These are phyloP conservation scores for Drymonia ruficornis DNA, from an alignment of 2,888 invertebrate species.

Conservation along the genomic window DNA sequence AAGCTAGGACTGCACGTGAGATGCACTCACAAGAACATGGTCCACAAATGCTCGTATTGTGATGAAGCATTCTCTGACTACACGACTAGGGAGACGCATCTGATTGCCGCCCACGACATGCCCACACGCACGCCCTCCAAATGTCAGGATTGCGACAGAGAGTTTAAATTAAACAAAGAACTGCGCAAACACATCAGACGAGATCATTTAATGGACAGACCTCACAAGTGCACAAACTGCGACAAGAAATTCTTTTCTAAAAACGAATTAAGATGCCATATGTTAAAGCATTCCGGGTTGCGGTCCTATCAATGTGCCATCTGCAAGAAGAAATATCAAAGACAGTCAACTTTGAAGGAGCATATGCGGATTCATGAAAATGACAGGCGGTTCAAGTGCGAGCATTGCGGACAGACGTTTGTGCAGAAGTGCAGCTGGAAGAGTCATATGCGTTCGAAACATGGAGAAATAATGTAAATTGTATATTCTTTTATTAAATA, in stretches of 20 bases:
- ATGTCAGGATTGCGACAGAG: conserved; percentile 72
- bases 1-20: conserved; percentile 47
- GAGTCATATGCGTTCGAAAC: conserved; percentile 34
- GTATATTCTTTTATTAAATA: no score
- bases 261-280: conserved; percentile 59
- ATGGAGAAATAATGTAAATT: neutral
- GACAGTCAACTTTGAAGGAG: conserved; percentile 40
- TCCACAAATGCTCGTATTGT: conserved; percentile 54
- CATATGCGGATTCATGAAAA: conserved; percentile 50
- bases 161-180: conserved; percentile 71
- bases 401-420: conserved; percentile 43
- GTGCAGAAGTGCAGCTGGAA: conserved; percentile 50
- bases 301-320: conserved; percentile 58
- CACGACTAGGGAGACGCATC: conserved; percentile 60
- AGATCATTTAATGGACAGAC: conserved; percentile 44
- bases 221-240: conserved; percentile 21
- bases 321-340: conserved; percentile 53
- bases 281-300: conserved; percentile 60
- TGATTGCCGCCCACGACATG: conserved; percentile 56
- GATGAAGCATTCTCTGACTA: conserved; percentile 60
- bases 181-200: conserved; percentile 69
- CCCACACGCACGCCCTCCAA: conserved; percentile 56
- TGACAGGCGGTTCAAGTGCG: conserved; percentile 39
- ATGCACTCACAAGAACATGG: conserved; percentile 41
- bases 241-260: conserved; percentile 25